Evolutionary conservation across 23 tunicate genomes (phyloP).

Genomic region (Halocynthia aurantium): DNA sequence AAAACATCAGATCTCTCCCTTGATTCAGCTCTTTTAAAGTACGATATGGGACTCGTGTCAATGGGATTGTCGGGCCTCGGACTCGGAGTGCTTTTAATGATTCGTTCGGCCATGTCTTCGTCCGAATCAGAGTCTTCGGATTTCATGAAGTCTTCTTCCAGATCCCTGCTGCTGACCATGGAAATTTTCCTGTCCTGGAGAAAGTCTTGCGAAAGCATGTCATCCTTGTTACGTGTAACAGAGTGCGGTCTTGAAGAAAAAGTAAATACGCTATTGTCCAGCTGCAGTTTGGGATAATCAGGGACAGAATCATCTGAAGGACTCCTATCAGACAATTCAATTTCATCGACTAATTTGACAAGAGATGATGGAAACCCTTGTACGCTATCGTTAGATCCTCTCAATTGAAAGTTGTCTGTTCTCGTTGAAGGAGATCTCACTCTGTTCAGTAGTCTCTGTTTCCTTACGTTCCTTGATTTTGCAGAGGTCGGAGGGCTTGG

Average conservation of each 20-base stretch:
- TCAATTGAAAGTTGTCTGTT: neutral
- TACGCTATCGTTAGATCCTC: neutral
- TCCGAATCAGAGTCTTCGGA: constrained; percentile 16
- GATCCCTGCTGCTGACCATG: neutral
- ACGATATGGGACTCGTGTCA: constrained; percentile 4
- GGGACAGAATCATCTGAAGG: neutral
- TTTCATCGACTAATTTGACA: constrained; percentile 9
- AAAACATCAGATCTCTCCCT: constrained; percentile 6
- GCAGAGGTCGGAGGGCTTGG: constrained; percentile 8
- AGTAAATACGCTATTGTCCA: neutral
- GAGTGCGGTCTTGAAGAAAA: constrained; percentile 20
- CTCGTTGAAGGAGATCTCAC: neutral
- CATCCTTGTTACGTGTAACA: neutral
- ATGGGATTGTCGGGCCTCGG: constrained; percentile 5
- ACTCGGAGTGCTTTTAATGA: constrained; percentile 43
- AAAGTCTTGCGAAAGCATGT: constrained; percentile 1
- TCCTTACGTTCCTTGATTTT: neutral
- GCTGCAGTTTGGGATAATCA: neutral
- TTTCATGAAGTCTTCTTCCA: neutral
- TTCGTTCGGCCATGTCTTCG: constrained; percentile 27
- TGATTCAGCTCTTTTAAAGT: neutral
- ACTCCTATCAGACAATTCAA: neutral
- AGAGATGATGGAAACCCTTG: constrained; percentile 2
- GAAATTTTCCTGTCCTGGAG: neutral
- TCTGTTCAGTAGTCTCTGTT: neutral